Evolutionary conservation across 2,888 invertebrate genomes (phyloP).

Genomic region (Tillus elongatus): DNA sequence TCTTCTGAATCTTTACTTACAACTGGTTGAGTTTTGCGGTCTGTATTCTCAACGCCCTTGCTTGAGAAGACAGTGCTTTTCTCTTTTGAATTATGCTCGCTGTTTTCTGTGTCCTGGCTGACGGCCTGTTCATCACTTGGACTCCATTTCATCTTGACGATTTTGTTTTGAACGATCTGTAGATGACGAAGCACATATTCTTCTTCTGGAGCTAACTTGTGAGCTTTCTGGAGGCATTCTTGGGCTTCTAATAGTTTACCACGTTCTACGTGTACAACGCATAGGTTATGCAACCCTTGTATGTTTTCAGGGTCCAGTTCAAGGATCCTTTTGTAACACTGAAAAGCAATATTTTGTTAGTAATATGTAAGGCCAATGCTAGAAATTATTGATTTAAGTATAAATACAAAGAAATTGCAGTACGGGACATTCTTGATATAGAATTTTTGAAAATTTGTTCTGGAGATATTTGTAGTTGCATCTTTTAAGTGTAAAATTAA

Average conservation of each 20-base stretch:
- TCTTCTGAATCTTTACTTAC: constrained; percentile 39
- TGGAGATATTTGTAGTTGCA: too few species aligned
- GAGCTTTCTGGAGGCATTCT: constrained; percentile 72
- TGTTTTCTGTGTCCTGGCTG: constrained; percentile 24
- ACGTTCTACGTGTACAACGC: constrained; percentile 90
- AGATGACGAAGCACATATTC: constrained; percentile 87
- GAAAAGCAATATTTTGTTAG: too few species aligned
- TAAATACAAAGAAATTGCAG: too few species aligned
- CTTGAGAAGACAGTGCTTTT: constrained; percentile 38
- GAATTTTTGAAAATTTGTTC: too few species aligned
- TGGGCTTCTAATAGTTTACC: constrained; percentile 80
- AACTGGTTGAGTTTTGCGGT: constrained; percentile 37
- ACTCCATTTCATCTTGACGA: constrained; percentile 39
- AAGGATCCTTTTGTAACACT: constrained; percentile 85
- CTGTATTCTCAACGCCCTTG: constrained; percentile 38
- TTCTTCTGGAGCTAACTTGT: constrained; percentile 75
- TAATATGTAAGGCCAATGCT: too few species aligned
- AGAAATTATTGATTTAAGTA: too few species aligned
- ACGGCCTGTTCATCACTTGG: constrained; percentile 32
- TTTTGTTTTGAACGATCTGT: constrained; percentile 72
- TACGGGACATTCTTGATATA: too few species aligned
- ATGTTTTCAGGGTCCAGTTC: constrained; percentile 83
- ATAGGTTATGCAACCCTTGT: constrained; percentile 91
- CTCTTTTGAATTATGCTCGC: constrained; percentile 31
- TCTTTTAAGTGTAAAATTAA: too few species aligned